Evolutionary conservation across 2,113 vertebrate genomes (phyloP), one percentile per base, ranked within the genome.

Genomic region (Macquaria ambigua): DNA sequence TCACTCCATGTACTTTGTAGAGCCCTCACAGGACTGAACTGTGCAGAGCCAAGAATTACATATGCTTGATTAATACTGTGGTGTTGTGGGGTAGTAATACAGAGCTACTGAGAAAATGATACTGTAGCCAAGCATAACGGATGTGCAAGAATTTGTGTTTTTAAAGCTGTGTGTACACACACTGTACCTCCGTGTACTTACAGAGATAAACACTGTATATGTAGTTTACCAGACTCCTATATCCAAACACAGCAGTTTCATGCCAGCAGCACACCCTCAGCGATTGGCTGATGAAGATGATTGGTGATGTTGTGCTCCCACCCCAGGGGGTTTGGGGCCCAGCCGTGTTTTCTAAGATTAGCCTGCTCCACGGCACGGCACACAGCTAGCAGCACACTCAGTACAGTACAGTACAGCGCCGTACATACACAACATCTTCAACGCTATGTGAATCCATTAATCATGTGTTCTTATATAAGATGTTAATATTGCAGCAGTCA

Each of bases 271-370:
- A 74, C 18, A 48, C 82, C 43, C 48, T 66, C 83, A 16, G 71
- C 25, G 85, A 91, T 70, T 77, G 85, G 87, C 74, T 70, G 86
- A 87, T 83, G 88, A 82, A 62, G 80, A 90, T 85, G 90, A 91
- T 93, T 87, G 84, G 91, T 84, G 81, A 90, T 87, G 92, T 84
- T 85, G 88, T 79, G 70, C 83, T 87, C 86, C 63, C 37, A 74
- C 88, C 84, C 82, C 58, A 23, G 89, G 90, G 91, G 90, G 77
- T 77, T 74, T 79, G 31, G 66, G 76, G 82, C 61, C 75, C 25
- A 28, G 83, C 79, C 75, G 53, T 88, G 83, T 88, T 93, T 93
- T 91, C 91, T 93, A 93, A 94, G 90, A 94, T 94, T 94, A 94
- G 92, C 87, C 87, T 41, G 56, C 78, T 78, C 71, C 81, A 82